Evolutionary conservation across 2,797 vertebrate genomes (phyloP), one percentile per base, ranked within the genome.

Genomic region (Taenioides sp.): DNA sequence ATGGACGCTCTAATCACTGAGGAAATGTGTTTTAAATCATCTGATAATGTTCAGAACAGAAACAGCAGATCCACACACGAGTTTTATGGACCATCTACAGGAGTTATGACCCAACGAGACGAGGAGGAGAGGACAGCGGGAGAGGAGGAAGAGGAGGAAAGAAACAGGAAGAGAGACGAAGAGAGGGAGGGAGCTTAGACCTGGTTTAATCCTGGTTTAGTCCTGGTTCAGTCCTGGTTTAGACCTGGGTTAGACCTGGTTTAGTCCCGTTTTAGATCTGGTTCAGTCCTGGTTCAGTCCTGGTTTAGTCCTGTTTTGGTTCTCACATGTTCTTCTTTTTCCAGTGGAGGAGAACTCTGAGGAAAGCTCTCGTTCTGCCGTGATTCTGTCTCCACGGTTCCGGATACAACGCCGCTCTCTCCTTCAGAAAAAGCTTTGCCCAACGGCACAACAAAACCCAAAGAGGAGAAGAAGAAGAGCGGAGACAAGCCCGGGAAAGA

Each of bases 351-450:
- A 94, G 73, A 97, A 98, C 89, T 98, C 96, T 0, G 97, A 99
- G 81, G 96, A 96, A 87, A 99, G 97, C 73, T 98, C 97, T 0
- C 92, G 96, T 27, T 98, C 97, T 0, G 97, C 5, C 92, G 97
- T 67, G 97, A 98, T 81, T 99, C 97, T 0, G 96, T 97, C 69
- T 99, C 97, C 71, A 98, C 97, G 5, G 91, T 97, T 76, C 96
- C 96, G 1, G 97, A 93, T 79, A 89, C 87, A 74, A 92, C 91
- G 0, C 90, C 88, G 5, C 87, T 93, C 70, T 72, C 86, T 7
- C 72, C 78, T 61, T 28, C 92, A 23, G 90, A 92, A 5, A 91
- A 89, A 49, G 84, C 87, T 2, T 79, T 96, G 78, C 78, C 89
- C 85, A 94, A 93, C 23, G 93, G 93, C 76, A 92, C 82, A 22